These are phyloP conservation scores for Atta cephalotes DNA, from an alignment of 1,140 invertebrate genomes.

Conservation along the genomic window DNA sequence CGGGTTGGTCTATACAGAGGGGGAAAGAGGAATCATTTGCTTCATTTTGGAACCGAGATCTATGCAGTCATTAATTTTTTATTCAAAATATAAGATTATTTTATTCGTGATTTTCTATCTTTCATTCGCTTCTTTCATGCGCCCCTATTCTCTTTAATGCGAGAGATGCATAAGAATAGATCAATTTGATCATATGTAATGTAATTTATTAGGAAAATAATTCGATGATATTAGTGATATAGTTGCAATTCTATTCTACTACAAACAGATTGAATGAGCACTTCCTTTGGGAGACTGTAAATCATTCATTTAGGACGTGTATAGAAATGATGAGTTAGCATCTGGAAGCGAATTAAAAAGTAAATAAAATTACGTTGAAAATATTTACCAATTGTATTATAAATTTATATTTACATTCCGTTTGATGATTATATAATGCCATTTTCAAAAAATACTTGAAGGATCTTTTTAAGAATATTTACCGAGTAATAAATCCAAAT, in stretches of 20 bases:
- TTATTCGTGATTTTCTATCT: slow-evolving; percentile 39
- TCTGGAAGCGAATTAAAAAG: not conserved
- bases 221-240: not conserved
- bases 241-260: not conserved
- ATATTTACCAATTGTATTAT: slow-evolving; percentile 2
- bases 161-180: slow-evolving; percentile 38
- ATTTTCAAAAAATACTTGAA: not conserved
- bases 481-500: not conserved
- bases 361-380: not conserved
- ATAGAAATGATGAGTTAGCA: slow-evolving; percentile 7
- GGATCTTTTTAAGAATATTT: not conserved
- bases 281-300: not conserved
- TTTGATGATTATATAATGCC: not conserved
- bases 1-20: not conserved
- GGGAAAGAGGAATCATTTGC: slow-evolving; percentile 64
- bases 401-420: not conserved
- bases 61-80: slow-evolving; percentile 80
- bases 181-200: slow-evolving; percentile 36
- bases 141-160: not conserved
- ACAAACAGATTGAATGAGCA: not conserved
- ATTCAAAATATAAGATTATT: slow-evolving; percentile 62
- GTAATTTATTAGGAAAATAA: slow-evolving; percentile 68
- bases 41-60: slow-evolving; percentile 80
- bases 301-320: not conserved
- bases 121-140: not conserved